Evolutionary conservation across 2,797 vertebrate genomes (phyloP), one percentile per base, ranked within the genome.

Genomic region (Helostoma temminkii): DNA sequence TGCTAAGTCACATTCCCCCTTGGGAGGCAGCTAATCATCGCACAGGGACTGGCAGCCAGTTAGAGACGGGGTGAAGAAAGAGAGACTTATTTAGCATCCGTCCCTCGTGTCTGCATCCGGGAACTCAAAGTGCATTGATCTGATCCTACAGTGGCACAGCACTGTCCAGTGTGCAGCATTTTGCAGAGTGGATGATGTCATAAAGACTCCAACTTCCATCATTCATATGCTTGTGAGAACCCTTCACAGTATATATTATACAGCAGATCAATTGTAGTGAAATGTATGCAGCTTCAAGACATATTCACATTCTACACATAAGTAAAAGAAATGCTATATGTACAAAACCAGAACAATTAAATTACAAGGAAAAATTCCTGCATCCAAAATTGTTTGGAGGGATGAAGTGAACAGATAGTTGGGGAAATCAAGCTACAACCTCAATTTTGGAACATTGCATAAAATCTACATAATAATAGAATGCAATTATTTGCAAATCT

Each of bases 1-100:
- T 92, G 92, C 89, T 93, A 93, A 92, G 91, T 91, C 88, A 70
- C 85, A 15, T 82, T 71, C 58, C 70, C 90, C 84, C 87, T 69
- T 21, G 84, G 91, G 91, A 91, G 36, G 74, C 15, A 2, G 60
- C 82, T 93, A 93, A 93, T 93, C 90, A 89, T 86, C 78, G 78
- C 81, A 70, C 75, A 84, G 92, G 92, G 93, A 92, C 78, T 47
- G 1, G 76, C 83, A 89, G 84, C 81, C 82, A 85, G 87, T 89
- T 90, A 86, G 87, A 89, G 81, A 78, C 49, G 71, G 77, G 58
- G 62, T 80, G 78, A 86, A 85, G 82, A 81, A 74, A 83, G 70
- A 89, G 75, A 88, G 70, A 69, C 74, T 84, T 72, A 76, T 88
- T 85, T 69, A 78, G 73, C 78, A 60, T 68, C 76, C 64, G 12